These are phyloP conservation scores for Climacteris rufus DNA, from an alignment of 2,113 vertebrate genomes.

Conservation along the genomic window DNA sequence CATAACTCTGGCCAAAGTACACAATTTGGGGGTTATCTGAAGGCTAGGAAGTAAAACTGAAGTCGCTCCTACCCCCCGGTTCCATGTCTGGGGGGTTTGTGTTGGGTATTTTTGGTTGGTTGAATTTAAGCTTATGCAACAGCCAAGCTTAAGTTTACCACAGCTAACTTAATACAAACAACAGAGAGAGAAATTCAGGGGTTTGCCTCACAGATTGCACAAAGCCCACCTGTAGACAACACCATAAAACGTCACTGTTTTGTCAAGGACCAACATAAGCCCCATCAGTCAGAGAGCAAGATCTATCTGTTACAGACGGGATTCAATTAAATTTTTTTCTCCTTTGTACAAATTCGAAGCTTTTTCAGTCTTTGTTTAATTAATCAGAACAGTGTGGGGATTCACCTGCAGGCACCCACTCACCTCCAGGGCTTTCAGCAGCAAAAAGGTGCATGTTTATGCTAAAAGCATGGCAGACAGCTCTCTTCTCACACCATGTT, in stretches of 20 bases:
- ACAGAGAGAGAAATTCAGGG: neutral
- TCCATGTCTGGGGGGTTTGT: neutral
- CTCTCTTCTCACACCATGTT: neutral
- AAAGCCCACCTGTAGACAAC: neutral
- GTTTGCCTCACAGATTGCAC: neutral
- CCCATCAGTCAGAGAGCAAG: accelerated
- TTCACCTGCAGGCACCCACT: neutral
- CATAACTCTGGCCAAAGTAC: neutral
- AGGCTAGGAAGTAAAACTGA: neutral
- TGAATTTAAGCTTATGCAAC: neutral
- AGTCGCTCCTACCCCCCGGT: neutral
- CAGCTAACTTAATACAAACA: neutral
- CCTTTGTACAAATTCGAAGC: neutral
- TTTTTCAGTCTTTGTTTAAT: neutral
- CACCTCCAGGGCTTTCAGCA: neutral
- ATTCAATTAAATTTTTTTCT: neutral
- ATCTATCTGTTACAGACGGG: neutral
- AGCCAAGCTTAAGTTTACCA: neutral
- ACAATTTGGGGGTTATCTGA: neutral
- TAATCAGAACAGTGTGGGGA: neutral
- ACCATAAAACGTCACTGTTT: neutral
- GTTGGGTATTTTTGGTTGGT: neutral
- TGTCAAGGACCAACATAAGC: neutral
- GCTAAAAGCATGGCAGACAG: neutral
- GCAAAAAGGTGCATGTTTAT: neutral